A percentile compares a stretch with the other conserved stretches of the same genome.
Conservation (phyloP, 1,140 invertebrate genomes). For the Aphelinus atriplicis region DNA sequence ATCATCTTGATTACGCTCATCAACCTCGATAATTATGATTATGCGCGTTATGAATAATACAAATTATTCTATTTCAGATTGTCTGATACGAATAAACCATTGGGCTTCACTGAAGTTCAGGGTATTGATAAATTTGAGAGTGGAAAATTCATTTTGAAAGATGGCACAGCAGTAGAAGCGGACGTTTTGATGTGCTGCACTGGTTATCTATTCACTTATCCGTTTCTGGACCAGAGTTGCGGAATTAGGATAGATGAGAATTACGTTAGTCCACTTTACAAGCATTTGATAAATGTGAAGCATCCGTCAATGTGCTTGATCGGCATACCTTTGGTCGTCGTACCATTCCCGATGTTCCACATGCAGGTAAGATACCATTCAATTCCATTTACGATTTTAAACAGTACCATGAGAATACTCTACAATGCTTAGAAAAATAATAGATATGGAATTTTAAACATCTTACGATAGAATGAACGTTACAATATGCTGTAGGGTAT, state of each 20-base stretch:
- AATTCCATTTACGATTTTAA: not conserved
- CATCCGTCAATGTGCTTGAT: slow-evolving; percentile 79
- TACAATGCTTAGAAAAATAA: not conserved
- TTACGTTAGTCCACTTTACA: slow-evolving; percentile 77
- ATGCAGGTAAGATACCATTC: slow-evolving; percentile 67
- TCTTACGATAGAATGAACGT: not conserved
- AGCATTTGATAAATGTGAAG: slow-evolving; percentile 78
- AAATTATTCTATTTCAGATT: not conserved
- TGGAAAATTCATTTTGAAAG: slow-evolving; percentile 45
- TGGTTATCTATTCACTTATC: slow-evolving; percentile 75
- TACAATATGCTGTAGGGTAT: not conserved
- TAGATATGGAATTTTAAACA: not conserved
- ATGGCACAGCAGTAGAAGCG: slow-evolving; percentile 38
- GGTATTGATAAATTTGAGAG: slow-evolving; percentile 50
- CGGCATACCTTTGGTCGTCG: slow-evolving; percentile 71
- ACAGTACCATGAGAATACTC: not conserved
- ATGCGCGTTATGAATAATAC: not conserved
- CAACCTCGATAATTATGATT: not conserved
- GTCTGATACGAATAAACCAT: not conserved
- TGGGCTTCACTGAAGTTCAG: slow-evolving; percentile 47
- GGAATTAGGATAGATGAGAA: slow-evolving; percentile 71
- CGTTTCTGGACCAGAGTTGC: slow-evolving; percentile 73
- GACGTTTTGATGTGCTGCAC: slow-evolving; percentile 54
- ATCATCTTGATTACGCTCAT: no score
- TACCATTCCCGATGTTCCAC: slow-evolving; percentile 78